phyloP scores from a whole-genome alignment of 2,113 vertebrate genomes.

The Noctilio leporinus region DNA sequence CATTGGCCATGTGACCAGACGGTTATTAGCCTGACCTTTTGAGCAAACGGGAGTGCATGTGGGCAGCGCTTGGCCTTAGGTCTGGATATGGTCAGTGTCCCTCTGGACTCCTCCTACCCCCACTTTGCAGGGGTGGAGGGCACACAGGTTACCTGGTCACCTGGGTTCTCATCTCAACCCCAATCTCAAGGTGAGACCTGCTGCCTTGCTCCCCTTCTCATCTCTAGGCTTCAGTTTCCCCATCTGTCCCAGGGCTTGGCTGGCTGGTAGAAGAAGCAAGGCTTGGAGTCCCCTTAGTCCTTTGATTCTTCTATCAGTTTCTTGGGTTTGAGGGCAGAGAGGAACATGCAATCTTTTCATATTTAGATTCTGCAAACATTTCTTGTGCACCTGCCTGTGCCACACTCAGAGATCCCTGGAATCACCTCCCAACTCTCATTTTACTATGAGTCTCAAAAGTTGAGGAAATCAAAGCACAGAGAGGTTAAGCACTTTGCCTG shows the following conservation, averaged over 20 bases:
- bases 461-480: constrained; percentile 1
- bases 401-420: background rate
- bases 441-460: background rate
- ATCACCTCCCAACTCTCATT: background rate
- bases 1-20: background rate
- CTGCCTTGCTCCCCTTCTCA: background rate
- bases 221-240: background rate
- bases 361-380: background rate
- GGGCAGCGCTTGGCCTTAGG: background rate
- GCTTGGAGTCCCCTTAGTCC: background rate
- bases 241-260: background rate
- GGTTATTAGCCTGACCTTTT: background rate
- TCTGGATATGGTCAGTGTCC: background rate
- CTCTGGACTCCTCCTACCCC: background rate
- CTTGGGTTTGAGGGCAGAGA: background rate
- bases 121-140: background rate
- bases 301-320: background rate
- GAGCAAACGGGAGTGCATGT: background rate
- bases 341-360: background rate
- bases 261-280: background rate
- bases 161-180: background rate
- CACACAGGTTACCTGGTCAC: rapidly evolving
- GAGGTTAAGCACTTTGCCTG: background rate
- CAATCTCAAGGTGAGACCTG: background rate
- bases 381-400: background rate